Conservation (phyloP, 1,140 invertebrate species). For the Aphelenchoides fujianensis region DNA sequence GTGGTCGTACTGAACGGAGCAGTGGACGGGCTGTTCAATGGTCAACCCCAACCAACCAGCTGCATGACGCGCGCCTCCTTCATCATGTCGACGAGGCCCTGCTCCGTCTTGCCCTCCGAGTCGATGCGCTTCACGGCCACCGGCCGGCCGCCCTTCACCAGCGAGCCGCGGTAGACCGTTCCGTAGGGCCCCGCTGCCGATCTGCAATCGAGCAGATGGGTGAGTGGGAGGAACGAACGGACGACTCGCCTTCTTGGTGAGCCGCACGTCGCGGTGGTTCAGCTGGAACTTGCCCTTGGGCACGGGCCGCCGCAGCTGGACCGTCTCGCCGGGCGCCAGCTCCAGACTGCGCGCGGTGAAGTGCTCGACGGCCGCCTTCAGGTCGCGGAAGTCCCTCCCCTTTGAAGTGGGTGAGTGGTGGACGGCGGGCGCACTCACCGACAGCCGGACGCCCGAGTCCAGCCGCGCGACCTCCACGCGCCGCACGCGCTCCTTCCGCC, state of each 20-base stretch:
- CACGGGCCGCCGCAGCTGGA: constrained; percentile 37
- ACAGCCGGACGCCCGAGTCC: constrained; percentile 31
- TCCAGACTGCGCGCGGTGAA: constrained; percentile 19
- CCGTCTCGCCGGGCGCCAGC: constrained; percentile 26
- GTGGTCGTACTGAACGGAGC: constrained; percentile 38
- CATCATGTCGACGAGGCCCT: constrained; percentile 51
- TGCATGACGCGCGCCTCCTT: constrained; percentile 56
- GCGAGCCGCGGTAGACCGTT: constrained; percentile 46
- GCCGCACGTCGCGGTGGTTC: constrained; percentile 41
- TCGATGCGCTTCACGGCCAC: constrained; percentile 49
- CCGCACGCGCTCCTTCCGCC: background rate
- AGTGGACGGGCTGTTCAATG: background rate
- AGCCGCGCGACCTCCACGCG: constrained; percentile 23
- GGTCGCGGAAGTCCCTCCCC: constrained; percentile 14
- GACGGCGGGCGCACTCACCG: background rate
- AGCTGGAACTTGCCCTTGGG: constrained; percentile 41
- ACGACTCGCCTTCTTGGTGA: constrained; percentile 40
- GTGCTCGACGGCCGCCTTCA: constrained; percentile 14
- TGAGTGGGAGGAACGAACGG: background rate
- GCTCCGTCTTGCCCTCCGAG: constrained; percentile 48
- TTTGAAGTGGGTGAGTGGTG: constrained; percentile 15
- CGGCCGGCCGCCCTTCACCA: constrained; percentile 18
- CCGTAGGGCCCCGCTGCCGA: constrained; percentile 53
- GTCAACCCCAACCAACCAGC: constrained; percentile 19
- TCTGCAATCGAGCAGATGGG: constrained; percentile 33